phyloP scores from a whole-genome alignment of 2,797 vertebrate species.

The Acrossocheilus fasciatus region DNA sequence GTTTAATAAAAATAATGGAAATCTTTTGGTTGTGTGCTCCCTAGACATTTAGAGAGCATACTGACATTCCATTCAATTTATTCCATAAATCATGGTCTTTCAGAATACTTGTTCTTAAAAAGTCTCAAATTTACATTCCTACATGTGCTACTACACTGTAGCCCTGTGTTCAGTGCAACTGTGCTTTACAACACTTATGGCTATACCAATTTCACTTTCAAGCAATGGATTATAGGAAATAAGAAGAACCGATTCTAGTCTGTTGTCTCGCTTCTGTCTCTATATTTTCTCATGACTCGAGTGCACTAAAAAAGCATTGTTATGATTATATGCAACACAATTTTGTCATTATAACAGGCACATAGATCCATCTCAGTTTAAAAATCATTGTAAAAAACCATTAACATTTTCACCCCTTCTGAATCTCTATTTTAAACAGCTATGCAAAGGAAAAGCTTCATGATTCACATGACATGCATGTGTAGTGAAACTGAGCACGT shows the following conservation, averaged over 20 bases:
- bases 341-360: background rate
- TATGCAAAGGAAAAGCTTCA: background rate
- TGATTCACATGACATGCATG: slow-evolving; percentile 16
- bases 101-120: too few relatives aligned
- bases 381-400: slow-evolving; percentile 18
- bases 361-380: slow-evolving; percentile 27
- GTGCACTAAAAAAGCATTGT: background rate
- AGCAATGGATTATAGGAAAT: slow-evolving; percentile 3
- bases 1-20: background rate
- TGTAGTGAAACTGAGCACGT: slow-evolving; percentile 8
- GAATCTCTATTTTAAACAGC: background rate
- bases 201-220: slow-evolving; percentile 25
- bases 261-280: background rate
- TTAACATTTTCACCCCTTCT: background rate
- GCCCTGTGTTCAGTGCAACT: background rate
- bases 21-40: background rate
- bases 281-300: background rate
- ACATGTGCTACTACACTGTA: background rate
- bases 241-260: slow-evolving; percentile 7
- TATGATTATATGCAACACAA: background rate
- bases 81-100: background rate
- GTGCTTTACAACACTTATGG: background rate
- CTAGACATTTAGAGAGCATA: background rate
- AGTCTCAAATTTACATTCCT: background rate
- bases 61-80: background rate